Conservation (phyloP, 2,888 invertebrate genomes). For the Eulithis testata region DNA sequence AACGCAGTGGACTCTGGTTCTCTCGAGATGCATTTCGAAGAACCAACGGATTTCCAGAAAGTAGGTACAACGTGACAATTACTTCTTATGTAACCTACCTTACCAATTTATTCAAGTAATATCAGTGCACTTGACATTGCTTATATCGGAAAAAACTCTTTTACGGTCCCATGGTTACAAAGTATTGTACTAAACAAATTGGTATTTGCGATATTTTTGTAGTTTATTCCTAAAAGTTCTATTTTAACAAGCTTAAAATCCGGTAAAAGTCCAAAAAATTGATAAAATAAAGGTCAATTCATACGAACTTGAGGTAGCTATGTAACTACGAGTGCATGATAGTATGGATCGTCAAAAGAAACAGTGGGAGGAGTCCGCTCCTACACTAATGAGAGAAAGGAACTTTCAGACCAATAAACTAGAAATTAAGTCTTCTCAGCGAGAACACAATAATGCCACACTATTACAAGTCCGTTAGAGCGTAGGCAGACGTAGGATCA, state of each 20-base stretch:
- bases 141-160: not conserved
- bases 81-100: conserved; percentile 12
- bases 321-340: too few species aligned
- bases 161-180: too few species aligned
- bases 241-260: too few species aligned
- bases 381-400: conserved; percentile 35
- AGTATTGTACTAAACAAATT: too few species aligned
- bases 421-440: conserved; percentile 25
- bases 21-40: conserved; percentile 24
- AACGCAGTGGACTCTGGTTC: not conserved
- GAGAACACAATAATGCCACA: conserved; percentile 31
- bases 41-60: conserved; percentile 29
- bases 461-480: conserved; percentile 31
- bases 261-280: too few species aligned
- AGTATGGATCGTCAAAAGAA: conserved; percentile 1
- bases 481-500: conserved; percentile 27
- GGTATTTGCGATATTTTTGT: too few species aligned
- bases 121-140: conserved; percentile 3
- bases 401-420: conserved; percentile 29
- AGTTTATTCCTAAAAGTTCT: too few species aligned
- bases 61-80: conserved; percentile 16
- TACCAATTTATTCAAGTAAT: conserved; percentile 15
- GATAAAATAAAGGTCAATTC: too few species aligned
- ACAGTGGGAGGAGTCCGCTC: conserved; percentile 25
- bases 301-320: too few species aligned